These are phyloP conservation scores for Sigmodon hispidus DNA, from an alignment of 2,113 vertebrate species.

Conservation along the genomic window DNA sequence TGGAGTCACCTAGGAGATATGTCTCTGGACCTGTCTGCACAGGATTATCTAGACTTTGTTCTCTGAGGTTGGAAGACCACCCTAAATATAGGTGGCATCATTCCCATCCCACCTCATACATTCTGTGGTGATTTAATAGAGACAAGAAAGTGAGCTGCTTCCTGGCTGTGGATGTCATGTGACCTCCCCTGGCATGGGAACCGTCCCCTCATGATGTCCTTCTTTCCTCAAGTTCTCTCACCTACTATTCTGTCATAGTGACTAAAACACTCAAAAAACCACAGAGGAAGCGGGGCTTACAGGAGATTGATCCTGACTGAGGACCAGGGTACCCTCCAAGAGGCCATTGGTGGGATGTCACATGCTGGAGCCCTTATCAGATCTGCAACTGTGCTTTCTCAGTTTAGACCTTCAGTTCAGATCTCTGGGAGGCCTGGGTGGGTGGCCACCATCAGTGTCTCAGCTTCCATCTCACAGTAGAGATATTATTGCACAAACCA, in stretches of 20 bases:
- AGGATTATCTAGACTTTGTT: not conserved
- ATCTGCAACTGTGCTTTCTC: not conserved
- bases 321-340: not conserved
- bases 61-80: not conserved
- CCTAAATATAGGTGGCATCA: not conserved
- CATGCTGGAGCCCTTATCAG: not conserved
- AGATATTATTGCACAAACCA: not conserved
- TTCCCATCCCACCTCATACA: not conserved
- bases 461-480: not conserved
- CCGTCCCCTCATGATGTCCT: not conserved
- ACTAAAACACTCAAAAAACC: not conserved
- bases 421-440: not conserved
- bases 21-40: not conserved
- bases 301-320: not conserved
- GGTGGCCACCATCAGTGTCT: not conserved
- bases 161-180: not conserved
- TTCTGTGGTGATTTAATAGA: not conserved
- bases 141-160: not conserved
- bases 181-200: not conserved
- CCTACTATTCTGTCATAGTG: not conserved
- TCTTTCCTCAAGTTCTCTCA: not conserved
- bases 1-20: not conserved
- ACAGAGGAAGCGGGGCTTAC: not conserved
- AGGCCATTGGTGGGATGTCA: not conserved
- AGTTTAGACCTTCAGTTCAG: not conserved